phyloP scores from a whole-genome alignment of 2,113 vertebrate genomes.

The Oncorhynchus kisutch region DNA sequence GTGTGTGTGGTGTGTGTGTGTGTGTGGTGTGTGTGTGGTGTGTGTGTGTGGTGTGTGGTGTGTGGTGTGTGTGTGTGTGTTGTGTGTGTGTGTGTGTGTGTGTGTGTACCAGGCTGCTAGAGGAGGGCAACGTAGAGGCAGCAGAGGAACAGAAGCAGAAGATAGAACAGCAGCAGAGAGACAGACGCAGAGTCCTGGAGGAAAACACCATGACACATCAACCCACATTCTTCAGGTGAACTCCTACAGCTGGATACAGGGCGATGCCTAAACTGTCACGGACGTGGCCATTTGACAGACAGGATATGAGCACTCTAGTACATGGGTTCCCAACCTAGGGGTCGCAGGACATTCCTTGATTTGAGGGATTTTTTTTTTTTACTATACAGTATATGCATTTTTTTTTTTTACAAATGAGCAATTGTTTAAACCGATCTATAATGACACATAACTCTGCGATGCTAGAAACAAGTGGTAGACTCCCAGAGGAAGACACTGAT shows the following conservation, averaged over 20 bases:
- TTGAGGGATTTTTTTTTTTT: too few relatives aligned
- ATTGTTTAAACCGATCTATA: too few relatives aligned
- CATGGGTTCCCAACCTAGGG: not conserved
- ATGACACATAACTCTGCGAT: too few relatives aligned
- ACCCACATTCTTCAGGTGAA: constrained; percentile 91
- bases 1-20: not conserved
- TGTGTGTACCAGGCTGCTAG: constrained; percentile 80
- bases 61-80: not conserved
- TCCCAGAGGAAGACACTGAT: too few relatives aligned
- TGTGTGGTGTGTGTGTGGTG: constrained; percentile 6
- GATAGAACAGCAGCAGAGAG: constrained; percentile 92
- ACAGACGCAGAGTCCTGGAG: constrained; percentile 83
- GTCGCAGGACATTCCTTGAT: too few relatives aligned
- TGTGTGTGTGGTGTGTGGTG: constrained; percentile 10
- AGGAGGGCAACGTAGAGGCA: constrained; percentile 88
- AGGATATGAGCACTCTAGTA: not conserved
- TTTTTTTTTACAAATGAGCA: too few relatives aligned
- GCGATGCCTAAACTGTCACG: not conserved
- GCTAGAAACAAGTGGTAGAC: too few relatives aligned
- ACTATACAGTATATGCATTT: too few relatives aligned
- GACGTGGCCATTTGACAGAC: too few relatives aligned
- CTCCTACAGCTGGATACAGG: not conserved
- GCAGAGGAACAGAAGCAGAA: constrained; percentile 92
- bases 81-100: not conserved
- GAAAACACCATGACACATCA: constrained; percentile 83